Percentiles rank a stretch among this genome's conserved stretches.
Conservation (phyloP, 2,888 invertebrate genomes). For the Mesoligia furuncula region DNA sequence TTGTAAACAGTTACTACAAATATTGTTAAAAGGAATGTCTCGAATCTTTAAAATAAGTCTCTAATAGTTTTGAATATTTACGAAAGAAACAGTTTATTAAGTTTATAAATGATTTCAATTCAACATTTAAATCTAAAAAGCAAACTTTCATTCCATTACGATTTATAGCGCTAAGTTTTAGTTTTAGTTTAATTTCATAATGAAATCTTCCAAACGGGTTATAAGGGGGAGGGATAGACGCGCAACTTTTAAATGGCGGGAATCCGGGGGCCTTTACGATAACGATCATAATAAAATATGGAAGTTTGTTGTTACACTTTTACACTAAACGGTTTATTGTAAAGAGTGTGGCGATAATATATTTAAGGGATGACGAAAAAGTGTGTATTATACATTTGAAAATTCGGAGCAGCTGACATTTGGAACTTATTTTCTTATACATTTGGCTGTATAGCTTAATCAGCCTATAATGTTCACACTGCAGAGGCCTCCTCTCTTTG, state of each 20-base stretch:
- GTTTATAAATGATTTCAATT: slow-evolving; percentile 4
- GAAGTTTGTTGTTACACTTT: slow-evolving; percentile 87
- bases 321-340: slow-evolving; percentile 89
- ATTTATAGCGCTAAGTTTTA: slow-evolving; percentile 71
- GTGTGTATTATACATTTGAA: neutral
- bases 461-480: too few relatives aligned
- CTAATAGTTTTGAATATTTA: neutral
- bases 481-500: too few relatives aligned
- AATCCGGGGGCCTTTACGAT: slow-evolving; percentile 86
- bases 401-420: too few relatives aligned
- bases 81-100: neutral
- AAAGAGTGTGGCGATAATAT: slow-evolving; percentile 75
- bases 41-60: neutral
- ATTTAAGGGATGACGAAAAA: slow-evolving; percentile 70
- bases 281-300: slow-evolving; percentile 90
- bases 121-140: slow-evolving; percentile 32
- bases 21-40: neutral
- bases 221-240: slow-evolving; percentile 65
- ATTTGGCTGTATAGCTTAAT: too few relatives aligned
- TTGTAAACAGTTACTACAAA: too few relatives aligned
- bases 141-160: slow-evolving; percentile 60
- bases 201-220: slow-evolving; percentile 84
- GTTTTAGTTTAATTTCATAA: slow-evolving; percentile 87
- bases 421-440: too few relatives aligned
- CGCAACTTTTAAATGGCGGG: slow-evolving; percentile 85